Base-by-base conservation (phyloP, 2,113 vertebrate genomes). In the Zapornia atra region DNA sequence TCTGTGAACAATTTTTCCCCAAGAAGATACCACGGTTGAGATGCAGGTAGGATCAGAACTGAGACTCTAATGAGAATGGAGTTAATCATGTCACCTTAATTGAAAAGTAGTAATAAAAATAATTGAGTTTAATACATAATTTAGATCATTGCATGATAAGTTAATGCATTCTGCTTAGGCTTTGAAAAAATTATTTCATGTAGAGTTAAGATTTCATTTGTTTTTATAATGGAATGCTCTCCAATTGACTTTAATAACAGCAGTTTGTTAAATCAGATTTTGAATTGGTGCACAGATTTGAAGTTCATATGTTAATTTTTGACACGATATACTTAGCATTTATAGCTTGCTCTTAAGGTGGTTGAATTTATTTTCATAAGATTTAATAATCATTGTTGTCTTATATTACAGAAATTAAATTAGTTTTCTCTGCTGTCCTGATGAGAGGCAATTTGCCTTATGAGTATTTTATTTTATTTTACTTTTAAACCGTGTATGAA, bases 101-200 rank as follows among this genome's bases (percentile, higher is more conserved):
- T 98, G 97, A 97, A 98, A 98, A 97, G 92, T 73, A 72, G 97
- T 95, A 97, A 98, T 98, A 97, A 98, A 98, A 98, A 96, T 98
- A 98, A 98, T 98, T 98, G 95, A 97, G 96, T 97, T 98, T 98
- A 98, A 98, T 98, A 96, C 84, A 95, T 97, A 98, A 97, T 98
- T 98, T 98, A 97, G 96, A 97, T 96, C 91, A 84, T 91, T 97
- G 61, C 33, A 6, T 91, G 76, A 93, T 96, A 96, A 93, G 92
- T 96, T 97, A 97, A 96, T 81, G n/a, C 94, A 91, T 96, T 96
- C 90, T 59, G 60, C 96, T 95, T 96, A 96, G 88, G 94, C 93
- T 96, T 95, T 96, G 95, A 92, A 94, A 97, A 97, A 96, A 96
- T 88, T 93, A 97, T 98, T 96, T 97, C 86, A 42, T 64, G 34